These are phyloP conservation scores for Platycheirus rosarum DNA, from an alignment of 2,888 invertebrate species.

Conservation along the genomic window DNA sequence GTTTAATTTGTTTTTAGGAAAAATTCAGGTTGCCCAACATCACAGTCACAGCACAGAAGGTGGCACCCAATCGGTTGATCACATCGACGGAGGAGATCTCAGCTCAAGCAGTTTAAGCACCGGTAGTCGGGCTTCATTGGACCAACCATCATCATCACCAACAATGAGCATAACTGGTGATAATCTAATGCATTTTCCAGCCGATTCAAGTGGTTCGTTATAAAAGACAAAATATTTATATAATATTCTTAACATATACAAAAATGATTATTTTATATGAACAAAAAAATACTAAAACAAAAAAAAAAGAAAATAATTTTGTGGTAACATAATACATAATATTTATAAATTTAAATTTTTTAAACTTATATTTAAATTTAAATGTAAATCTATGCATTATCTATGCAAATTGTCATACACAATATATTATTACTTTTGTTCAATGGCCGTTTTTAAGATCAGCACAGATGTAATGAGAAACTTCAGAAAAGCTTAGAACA, in stretches of 20 bases:
- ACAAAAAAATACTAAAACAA: slow-evolving; percentile 35
- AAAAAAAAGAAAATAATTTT: slow-evolving; percentile 1
- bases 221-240: slow-evolving; percentile 46
- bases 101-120: slow-evolving; percentile 94
- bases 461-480: too few species aligned
- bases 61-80: slow-evolving; percentile 84
- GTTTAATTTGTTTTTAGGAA: slow-evolving; percentile 77
- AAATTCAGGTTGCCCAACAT: slow-evolving; percentile 73
- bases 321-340: slow-evolving; percentile 2
- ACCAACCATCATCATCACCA: slow-evolving; percentile 86
- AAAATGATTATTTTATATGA: slow-evolving; percentile 39
- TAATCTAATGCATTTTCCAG: slow-evolving; percentile 90
- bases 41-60: slow-evolving; percentile 81
- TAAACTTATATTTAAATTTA: slow-evolving; percentile 16
- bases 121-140: slow-evolving; percentile 89
- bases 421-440: background rate
- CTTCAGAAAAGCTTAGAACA: too few species aligned
- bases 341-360: slow-evolving; percentile 44
- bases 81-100: slow-evolving; percentile 84
- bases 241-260: slow-evolving; percentile 12
- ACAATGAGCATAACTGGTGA: slow-evolving; percentile 90
- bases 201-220: slow-evolving; percentile 88
- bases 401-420: too few species aligned
- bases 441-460: too few species aligned
- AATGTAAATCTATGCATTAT: background rate